phyloP scores from a whole-genome alignment of 2,113 vertebrate genomes.

The Neotragus moschatus region DNA sequence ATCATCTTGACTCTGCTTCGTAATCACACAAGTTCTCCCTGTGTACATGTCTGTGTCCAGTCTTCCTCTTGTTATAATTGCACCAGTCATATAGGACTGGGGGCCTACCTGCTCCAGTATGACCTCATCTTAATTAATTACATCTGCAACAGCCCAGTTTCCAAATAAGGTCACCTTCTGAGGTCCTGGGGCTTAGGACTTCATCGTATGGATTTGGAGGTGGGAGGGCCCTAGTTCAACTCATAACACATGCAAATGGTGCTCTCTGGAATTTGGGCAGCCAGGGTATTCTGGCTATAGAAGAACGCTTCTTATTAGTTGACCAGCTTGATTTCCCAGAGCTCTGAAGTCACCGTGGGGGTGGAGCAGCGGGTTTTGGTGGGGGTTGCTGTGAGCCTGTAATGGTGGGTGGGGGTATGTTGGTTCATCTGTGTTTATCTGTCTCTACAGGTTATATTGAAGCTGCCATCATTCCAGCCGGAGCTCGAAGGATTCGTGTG shows the following conservation, averaged over 20 bases:
- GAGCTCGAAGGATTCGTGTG: constrained; percentile 93
- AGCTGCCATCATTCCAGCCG: constrained; percentile 92
- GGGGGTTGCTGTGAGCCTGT: background rate
- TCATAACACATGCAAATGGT: no score
- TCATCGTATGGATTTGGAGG: background rate
- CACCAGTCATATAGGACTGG: no score
- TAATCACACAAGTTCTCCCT: background rate
- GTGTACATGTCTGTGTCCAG: background rate
- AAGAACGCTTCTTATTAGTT: background rate
- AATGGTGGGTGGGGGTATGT: background rate
- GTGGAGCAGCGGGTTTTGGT: background rate
- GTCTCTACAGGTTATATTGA: constrained; percentile 91
- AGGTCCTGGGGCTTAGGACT: background rate
- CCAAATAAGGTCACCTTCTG: background rate
- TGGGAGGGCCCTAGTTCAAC: background rate
- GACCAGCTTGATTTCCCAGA: background rate
- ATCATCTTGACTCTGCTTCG: accelerated
- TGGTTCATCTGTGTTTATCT: constrained; percentile 49
- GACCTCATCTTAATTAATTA: background rate
- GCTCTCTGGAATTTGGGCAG: background rate
- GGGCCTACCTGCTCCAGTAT: no score
- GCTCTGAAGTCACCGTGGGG: background rate
- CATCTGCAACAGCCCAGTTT: background rate
- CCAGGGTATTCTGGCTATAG: background rate
- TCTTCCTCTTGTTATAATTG: background rate